These are phyloP conservation scores for Siphamia tubifer DNA, from an alignment of 2,113 vertebrate species.

Conservation along the genomic window DNA sequence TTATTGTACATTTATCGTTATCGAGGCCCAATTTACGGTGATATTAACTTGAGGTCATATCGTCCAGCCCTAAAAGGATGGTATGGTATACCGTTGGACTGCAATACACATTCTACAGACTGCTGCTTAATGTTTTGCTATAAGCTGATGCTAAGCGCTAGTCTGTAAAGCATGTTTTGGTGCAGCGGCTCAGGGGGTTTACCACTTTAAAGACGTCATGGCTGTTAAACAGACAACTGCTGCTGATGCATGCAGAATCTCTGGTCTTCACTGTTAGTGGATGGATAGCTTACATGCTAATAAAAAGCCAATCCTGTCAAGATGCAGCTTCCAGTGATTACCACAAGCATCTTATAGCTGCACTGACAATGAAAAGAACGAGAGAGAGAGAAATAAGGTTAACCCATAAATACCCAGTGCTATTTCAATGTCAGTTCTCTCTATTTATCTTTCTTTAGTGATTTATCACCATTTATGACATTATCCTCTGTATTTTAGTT, in stretches of 20 bases:
- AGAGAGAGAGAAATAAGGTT: too few species aligned
- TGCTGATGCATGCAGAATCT: neutral
- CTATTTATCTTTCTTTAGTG: too few species aligned
- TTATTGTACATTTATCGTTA: too few species aligned
- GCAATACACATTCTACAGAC: slow-evolving; percentile 18
- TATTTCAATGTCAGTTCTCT: too few species aligned
- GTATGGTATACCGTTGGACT: slow-evolving; percentile 8
- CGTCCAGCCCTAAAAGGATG: too few species aligned
- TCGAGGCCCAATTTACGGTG: too few species aligned
- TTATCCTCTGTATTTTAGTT: too few species aligned
- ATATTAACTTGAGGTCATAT: too few species aligned
- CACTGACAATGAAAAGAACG: too few species aligned
- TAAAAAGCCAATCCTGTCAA: neutral
- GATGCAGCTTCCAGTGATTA: neutral
- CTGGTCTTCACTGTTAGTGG: neutral
- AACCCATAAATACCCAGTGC: too few species aligned
- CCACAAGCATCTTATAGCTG: too few species aligned
- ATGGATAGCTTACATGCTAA: neutral
- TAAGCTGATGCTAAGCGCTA: neutral
- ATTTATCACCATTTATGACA: too few species aligned
- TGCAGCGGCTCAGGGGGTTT: neutral
- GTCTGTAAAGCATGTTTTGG: neutral
- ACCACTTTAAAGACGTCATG: neutral
- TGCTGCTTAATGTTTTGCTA: slow-evolving; percentile 23
- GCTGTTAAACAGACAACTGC: neutral